These are phyloP conservation scores for Ophiodon elongatus DNA, from an alignment of 2,113 vertebrate species.

Conservation along the genomic window DNA sequence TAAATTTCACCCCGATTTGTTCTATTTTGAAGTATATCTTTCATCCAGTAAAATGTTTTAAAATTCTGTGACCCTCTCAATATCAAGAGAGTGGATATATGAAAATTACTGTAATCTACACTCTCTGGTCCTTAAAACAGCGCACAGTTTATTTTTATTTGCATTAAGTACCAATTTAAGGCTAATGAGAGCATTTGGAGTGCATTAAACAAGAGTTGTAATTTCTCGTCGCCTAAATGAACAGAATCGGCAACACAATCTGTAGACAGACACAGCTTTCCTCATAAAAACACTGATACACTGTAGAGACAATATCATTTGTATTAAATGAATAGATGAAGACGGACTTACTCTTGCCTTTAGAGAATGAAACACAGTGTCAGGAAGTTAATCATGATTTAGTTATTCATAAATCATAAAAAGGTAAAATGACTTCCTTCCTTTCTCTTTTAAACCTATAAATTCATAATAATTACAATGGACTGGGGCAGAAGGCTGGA, in stretches of 20 bases:
- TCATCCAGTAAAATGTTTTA: not conserved
- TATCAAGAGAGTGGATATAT: slow-evolving; percentile 4
- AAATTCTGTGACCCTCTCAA: not conserved
- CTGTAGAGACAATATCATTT: not conserved
- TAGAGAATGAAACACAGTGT: not conserved
- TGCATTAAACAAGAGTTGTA: slow-evolving; percentile 16
- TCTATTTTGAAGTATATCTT: not conserved
- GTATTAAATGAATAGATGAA: not conserved
- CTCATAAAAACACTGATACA: not conserved
- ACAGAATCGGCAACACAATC: slow-evolving; percentile 4
- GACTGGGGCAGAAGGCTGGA: not conserved
- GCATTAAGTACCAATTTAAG: not conserved
- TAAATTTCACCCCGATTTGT: too few relatives aligned
- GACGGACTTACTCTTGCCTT: not conserved
- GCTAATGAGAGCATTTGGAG: slow-evolving; percentile 18
- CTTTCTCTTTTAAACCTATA: not conserved
- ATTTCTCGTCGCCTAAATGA: slow-evolving; percentile 10
- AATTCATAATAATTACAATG: not conserved
- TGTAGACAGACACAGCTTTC: slow-evolving; percentile 5
- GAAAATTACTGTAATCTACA: slow-evolving; percentile 22
- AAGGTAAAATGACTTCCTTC: not conserved
- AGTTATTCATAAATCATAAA: not conserved
- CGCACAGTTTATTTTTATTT: slow-evolving; percentile 23
- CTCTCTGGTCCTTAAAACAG: not conserved
- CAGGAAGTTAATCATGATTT: not conserved